Percentiles rank a stretch among this genome's conserved stretches.
phyloP scores from a whole-genome alignment of 2,888 invertebrate genomes.

The Ditula angustiorana region DNA sequence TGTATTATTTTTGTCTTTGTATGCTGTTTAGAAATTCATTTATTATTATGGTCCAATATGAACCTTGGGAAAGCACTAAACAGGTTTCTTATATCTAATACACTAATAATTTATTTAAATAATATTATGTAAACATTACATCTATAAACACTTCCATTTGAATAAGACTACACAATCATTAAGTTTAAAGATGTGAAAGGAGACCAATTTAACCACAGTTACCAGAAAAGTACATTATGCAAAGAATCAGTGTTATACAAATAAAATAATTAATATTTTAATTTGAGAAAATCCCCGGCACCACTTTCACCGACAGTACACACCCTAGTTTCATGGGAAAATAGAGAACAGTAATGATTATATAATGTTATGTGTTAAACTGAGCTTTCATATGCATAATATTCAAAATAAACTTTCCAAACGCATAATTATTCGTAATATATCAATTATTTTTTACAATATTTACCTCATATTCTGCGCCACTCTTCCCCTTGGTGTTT shows the following conservation, averaged over 20 bases:
- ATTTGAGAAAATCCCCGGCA: conserved; percentile 23
- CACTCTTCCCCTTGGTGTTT: conserved; percentile 77
- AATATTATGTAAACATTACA: conserved; percentile 45
- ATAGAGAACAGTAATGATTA: conserved; percentile 18
- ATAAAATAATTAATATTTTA: conserved; percentile 6
- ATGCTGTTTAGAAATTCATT: no score
- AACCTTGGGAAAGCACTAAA: background rate
- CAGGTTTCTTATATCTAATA: conserved; percentile 29
- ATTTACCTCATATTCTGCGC: conserved; percentile 81
- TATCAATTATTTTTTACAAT: conserved; percentile 44
- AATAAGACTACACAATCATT: no score
- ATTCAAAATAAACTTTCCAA: conserved; percentile 8
- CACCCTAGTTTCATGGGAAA: conserved; percentile 31
- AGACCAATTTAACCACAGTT: background rate
- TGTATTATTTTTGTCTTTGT: no score
- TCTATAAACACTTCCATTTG: no score
- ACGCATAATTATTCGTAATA: conserved; percentile 1
- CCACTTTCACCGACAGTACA: conserved; percentile 40
- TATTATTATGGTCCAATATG: no score
- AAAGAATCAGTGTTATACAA: background rate
- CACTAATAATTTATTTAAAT: conserved; percentile 49
- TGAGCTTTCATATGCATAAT: conserved; percentile 3
- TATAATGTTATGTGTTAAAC: conserved; percentile 17
- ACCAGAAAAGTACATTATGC: background rate
- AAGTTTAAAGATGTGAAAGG: no score